phyloP scores from a whole-genome alignment of 1,140 invertebrate species.

The Ptiloglossa arizonensis region DNA sequence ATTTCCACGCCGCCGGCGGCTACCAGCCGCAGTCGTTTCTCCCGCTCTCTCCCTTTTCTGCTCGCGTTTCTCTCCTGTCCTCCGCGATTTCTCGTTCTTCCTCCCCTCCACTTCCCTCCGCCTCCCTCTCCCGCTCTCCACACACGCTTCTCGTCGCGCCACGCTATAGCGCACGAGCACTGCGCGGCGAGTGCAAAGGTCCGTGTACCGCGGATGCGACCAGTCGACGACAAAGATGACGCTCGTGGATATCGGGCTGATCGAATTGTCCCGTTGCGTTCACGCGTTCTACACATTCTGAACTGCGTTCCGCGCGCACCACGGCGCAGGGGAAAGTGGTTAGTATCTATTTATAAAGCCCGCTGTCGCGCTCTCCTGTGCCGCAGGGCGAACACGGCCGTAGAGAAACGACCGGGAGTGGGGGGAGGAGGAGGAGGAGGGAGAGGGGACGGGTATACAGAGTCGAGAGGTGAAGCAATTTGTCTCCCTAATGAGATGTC shows the following conservation, averaged over 20 bases:
- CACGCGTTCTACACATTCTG: conserved; percentile 48
- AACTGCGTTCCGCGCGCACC: conserved; percentile 35
- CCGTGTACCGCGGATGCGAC: background rate
- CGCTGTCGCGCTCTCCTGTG: conserved; percentile 22
- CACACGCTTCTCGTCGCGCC: too few species aligned
- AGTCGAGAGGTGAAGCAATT: conserved; percentile 80
- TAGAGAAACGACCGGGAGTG: conserved; percentile 1
- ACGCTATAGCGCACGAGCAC: too few species aligned
- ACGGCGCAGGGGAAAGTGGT: conserved; percentile 27
- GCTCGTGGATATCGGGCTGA: background rate
- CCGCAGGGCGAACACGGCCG: background rate
- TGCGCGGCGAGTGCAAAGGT: background rate
- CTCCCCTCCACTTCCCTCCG: background rate
- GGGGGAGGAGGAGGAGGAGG: conserved; percentile 8
- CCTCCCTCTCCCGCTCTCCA: background rate
- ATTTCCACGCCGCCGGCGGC: conserved; percentile 74
- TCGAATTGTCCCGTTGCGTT: conserved; percentile 39
- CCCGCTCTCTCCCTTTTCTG: conserved; percentile 14
- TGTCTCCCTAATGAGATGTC: conserved; percentile 83
- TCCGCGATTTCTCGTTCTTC: conserved; percentile 6
- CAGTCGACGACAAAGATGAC: conserved; percentile 11
- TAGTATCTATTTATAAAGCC: conserved; percentile 69
- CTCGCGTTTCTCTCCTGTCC: conserved; percentile 11
- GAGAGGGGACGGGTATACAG: conserved; percentile 35
- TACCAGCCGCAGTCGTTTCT: conserved; percentile 59